Conservation (phyloP, 2,888 invertebrate genomes). For the Sarcophaga subvicina region DNA sequence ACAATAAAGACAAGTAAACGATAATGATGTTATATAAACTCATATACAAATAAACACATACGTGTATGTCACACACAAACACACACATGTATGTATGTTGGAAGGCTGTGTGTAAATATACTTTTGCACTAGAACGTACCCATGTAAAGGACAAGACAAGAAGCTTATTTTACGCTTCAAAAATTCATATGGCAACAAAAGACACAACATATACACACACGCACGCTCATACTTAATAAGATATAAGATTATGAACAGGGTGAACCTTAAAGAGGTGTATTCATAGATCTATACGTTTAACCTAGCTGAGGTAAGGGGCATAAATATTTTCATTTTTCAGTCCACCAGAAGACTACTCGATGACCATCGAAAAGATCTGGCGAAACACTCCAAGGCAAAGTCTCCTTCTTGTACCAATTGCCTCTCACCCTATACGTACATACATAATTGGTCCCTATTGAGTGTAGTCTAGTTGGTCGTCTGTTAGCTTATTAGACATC, state of each 20-base stretch:
- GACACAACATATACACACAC: conserved; percentile 3
- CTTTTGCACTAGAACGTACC: conserved; percentile 30
- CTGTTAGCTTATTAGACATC: too few relatives aligned
- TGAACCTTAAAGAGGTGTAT: not conserved
- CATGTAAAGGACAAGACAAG: conserved; percentile 52
- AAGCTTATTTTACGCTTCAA: conserved; percentile 71
- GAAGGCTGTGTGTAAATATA: conserved; percentile 35
- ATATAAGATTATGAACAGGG: not conserved
- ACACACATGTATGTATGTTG: not conserved
- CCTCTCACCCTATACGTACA: too few relatives aligned
- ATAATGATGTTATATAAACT: conserved; percentile 69
- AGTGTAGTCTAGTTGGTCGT: too few relatives aligned
- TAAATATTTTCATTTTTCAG: too few relatives aligned
- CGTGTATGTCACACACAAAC: not conserved
- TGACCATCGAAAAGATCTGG: too few relatives aligned
- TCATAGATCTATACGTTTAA: too few relatives aligned
- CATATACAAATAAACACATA: conserved; percentile 26
- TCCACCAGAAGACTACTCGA: too few relatives aligned
- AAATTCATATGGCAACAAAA: conserved; percentile 55
- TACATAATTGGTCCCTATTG: too few relatives aligned
- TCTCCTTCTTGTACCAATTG: too few relatives aligned
- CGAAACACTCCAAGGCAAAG: too few relatives aligned
- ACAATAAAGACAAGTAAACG: conserved; percentile 69
- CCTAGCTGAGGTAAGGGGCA: too few relatives aligned
- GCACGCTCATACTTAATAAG: not conserved